A percentile compares a stretch with the other conserved stretches of the same genome.
Evolutionary conservation across 2,888 invertebrate species (phyloP).

Genomic region (Pandemis heparana): DNA sequence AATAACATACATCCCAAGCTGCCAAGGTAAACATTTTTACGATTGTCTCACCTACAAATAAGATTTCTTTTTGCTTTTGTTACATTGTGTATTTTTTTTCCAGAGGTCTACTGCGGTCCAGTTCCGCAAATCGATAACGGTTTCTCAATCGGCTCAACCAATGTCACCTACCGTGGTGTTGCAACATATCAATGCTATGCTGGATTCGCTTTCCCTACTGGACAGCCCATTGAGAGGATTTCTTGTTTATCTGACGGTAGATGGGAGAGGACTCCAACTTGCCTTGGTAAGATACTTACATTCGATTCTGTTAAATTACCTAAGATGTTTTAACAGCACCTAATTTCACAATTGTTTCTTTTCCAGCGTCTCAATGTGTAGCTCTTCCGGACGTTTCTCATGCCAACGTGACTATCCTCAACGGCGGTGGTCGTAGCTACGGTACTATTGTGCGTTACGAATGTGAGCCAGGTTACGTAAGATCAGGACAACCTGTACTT

Average conservation of each 20-base stretch:
- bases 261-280: constrained; percentile 97
- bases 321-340: not conserved
- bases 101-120: constrained; percentile 97
- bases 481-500: constrained; percentile 95
- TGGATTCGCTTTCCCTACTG: constrained; percentile 96
- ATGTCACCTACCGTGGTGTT: constrained; percentile 96
- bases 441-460: constrained; percentile 97
- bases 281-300: constrained; percentile 87
- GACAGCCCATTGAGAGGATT: constrained; percentile 94
- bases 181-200: constrained; percentile 99
- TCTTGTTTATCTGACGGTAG: constrained; percentile 95
- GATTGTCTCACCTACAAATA: not conserved
- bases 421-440: constrained; percentile 96
- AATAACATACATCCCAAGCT: constrained; percentile 95
- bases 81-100: constrained; percentile 37
- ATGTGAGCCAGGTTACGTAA: constrained; percentile 95
- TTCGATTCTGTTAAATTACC: not conserved
- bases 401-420: constrained; percentile 93
- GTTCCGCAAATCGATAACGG: constrained; percentile 99
- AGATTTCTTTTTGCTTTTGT: not conserved
- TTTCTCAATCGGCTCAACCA: constrained; percentile 97
- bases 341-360: constrained; percentile 26
- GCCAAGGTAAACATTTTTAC: constrained; percentile 89
- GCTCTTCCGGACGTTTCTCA: constrained; percentile 94
- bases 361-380: constrained; percentile 94